A percentile compares a stretch with the other conserved stretches of the same genome.
Conservation (phyloP, 2,113 vertebrate species). For the Phainopepla nitens region DNA sequence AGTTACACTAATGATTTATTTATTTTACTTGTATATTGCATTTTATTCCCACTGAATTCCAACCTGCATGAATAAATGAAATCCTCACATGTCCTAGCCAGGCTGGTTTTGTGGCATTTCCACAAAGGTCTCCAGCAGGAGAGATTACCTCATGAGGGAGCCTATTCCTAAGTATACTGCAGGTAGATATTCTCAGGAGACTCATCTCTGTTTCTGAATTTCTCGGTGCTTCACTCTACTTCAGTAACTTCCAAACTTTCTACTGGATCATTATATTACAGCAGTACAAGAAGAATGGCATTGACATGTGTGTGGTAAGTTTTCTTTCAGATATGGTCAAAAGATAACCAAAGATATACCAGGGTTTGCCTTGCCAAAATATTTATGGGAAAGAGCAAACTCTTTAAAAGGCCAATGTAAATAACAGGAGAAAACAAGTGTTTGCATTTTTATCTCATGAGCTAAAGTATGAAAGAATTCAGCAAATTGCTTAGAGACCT, state of each 20-base stretch:
- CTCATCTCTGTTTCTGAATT: neutral
- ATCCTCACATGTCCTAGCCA: neutral
- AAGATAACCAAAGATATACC: neutral
- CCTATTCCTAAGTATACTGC: neutral
- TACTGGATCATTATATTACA: accelerated
- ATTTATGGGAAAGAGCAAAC: neutral
- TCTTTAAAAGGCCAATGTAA: neutral
- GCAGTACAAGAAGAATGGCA: neutral
- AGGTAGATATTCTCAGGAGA: neutral
- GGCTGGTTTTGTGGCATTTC: neutral
- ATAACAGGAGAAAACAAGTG: neutral
- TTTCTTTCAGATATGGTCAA: neutral
- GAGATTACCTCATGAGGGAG: neutral
- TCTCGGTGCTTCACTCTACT: neutral
- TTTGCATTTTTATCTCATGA: neutral
- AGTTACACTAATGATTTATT: neutral
- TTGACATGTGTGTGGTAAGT: neutral
- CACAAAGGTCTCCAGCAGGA: neutral
- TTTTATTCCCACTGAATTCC: neutral
- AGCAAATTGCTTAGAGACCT: neutral
- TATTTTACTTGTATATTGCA: neutral
- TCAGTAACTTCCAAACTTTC: neutral
- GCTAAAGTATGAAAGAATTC: neutral
- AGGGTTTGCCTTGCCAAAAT: neutral
- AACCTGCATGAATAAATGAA: neutral